Base-by-base conservation (phyloP, 2,888 invertebrate genomes). In the Emmelina monodactyla region DNA sequence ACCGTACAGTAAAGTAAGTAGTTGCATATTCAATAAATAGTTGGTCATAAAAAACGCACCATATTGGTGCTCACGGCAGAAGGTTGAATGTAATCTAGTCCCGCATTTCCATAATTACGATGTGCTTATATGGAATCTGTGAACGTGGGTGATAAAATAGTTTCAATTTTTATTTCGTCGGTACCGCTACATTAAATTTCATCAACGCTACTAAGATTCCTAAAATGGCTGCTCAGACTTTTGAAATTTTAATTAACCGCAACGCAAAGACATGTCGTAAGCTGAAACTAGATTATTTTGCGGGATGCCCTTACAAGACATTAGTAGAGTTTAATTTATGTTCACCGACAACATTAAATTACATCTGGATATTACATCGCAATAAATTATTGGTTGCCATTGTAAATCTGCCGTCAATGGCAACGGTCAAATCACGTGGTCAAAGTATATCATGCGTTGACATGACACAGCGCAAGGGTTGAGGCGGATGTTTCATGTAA, bases 311-410 rank as follows among this genome's bases (percentile, higher is more conserved):
- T n/a, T n/a, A n/a, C 25, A 69, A 66, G 67, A 68, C 69, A 55
- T 56, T 53, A 62, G 78, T 73, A 67, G 76, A 67, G 59, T 62
- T 64, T 76, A 76, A 79, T 78, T 78, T 79, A 78, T 68, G 62
- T 53, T 48, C 52, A 57, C 61, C 63, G 63, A 67, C 73, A 71
- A 70, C 75, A 73, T 73, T 79, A 78, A 78, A 79, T 78, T 75
- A 76, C 71, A 75, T 75, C 71, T 75, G 71, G 70, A 75, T 69
- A 66, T 70, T 71, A 76, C 76, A 76, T 60, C 62, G 65, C 71
- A 51, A 78, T 79, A 78, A 78, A 79, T 78, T 70, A 68, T 58
- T 49, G 61, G 59, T 58, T 56, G 66, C 67, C n/a, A 75, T 68
- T 75, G 72, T 79, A 78, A 78, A 78, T 75, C 75, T 71, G 71